Evolutionary conservation across 2,113 vertebrate species (phyloP), one percentile per base, ranked within the genome.

Genomic region (Antechinus flavipes): DNA sequence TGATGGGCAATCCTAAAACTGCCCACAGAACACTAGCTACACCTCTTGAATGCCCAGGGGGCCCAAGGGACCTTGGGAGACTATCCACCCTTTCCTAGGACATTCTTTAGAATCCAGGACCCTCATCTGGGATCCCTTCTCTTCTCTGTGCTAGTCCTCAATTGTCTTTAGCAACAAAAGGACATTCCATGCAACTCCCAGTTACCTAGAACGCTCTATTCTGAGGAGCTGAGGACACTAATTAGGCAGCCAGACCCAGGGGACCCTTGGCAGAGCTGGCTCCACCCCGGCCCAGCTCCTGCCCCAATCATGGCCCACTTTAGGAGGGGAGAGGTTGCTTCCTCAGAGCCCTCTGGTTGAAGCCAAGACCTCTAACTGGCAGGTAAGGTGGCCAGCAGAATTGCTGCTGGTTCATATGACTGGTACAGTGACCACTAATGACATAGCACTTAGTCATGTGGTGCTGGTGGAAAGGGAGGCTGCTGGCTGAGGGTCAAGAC

Each of bases 401-500:
- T 91, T 92, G 90, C 35, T 95, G 95, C 92, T 95, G 93, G 94
- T 94, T 96, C 94, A 93, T 93, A 97, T 94, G 92, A 95, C 96
- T 98, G 92, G 92, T 94, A 92, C 26, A 97, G 58, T 93, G 94
- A 95, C 56, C 96, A 94, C n/a, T 93, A 96, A 90, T 91, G 94
- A 93, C 53, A 96, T 93, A 95, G 93, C 89, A 89, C 93, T 94
- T 94, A 96, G 68, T 97, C 94, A 95, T 53, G 91, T 89, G 90
- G 94, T 96, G 96, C 97, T 98, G 97, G 96, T 96, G 95, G 94
- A 91, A 95, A 55, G n/a, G 91, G 11, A 91, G 68, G 76, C 50
- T 96, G 95, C 93, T 97, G 97, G 94, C 91, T 94, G 90, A 49
- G 30, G 91, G 90, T 89, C 89, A 53, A 50, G 96, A 97, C 89